phyloP scores from a whole-genome alignment of 1,140 invertebrate species.

The Lasioglossum albipes region DNA sequence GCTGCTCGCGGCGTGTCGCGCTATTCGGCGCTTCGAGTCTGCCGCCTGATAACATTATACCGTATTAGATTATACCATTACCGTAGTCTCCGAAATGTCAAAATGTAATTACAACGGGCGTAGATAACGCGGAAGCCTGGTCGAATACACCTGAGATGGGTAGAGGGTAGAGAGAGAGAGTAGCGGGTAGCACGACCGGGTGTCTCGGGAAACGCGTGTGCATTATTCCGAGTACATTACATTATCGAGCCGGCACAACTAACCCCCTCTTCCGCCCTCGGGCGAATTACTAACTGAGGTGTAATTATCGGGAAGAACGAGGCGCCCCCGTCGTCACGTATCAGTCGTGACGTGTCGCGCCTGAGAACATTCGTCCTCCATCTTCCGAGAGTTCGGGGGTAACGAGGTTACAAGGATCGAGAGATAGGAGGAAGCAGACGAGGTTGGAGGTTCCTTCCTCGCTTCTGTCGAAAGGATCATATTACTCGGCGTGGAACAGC shows the following conservation, averaged over 20 bases:
- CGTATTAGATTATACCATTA: slow-evolving; percentile 33
- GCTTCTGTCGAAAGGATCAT: slow-evolving; percentile 58
- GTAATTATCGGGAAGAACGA: slow-evolving; percentile 73
- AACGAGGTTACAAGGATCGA: slow-evolving; percentile 70
- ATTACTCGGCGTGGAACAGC: slow-evolving; percentile 30
- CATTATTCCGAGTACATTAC: slow-evolving; percentile 55
- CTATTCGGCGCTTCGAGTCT: no score
- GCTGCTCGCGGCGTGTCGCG: background rate
- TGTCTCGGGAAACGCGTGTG: slow-evolving; percentile 44
- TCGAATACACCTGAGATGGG: slow-evolving; percentile 8
- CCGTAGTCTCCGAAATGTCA: slow-evolving; percentile 37
- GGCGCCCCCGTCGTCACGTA: slow-evolving; percentile 64
- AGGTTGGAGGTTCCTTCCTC: slow-evolving; percentile 43
- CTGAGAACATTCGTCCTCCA: slow-evolving; percentile 67
- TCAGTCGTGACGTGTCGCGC: slow-evolving; percentile 63
- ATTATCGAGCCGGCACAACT: slow-evolving; percentile 48
- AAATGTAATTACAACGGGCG: slow-evolving; percentile 50
- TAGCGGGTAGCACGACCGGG: background rate
- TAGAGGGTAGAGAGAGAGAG: background rate
- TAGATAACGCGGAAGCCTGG: slow-evolving; percentile 37
- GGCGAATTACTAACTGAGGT: slow-evolving; percentile 70
- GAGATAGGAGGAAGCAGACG: slow-evolving; percentile 39
- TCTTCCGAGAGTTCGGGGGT: slow-evolving; percentile 57
- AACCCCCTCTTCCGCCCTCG: slow-evolving; percentile 21
- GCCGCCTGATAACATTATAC: slow-evolving; percentile 29